phyloP scores from a whole-genome alignment of 2,797 vertebrate genomes.

The Cephalopachus bancanus region DNA sequence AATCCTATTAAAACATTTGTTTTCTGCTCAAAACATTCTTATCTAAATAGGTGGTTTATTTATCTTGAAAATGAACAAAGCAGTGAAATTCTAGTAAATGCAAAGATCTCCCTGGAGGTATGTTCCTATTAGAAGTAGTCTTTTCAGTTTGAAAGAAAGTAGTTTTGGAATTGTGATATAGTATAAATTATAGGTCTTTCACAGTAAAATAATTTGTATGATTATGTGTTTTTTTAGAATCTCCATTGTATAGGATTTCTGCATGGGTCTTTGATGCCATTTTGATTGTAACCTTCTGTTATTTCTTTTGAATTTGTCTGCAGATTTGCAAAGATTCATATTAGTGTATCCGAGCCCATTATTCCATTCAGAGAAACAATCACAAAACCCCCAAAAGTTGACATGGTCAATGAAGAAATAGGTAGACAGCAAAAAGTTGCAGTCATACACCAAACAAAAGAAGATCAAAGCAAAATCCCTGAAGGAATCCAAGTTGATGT shows the following conservation, averaged over 20 bases:
- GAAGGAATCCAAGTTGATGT: conserved; percentile 93
- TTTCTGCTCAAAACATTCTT: conserved; percentile 48
- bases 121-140: neutral
- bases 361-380: conserved; percentile 98
- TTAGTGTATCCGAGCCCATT: conserved; percentile 96
- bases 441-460: conserved; percentile 95
- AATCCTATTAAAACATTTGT: conserved; percentile 29
- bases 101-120: neutral
- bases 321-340: conserved; percentile 97
- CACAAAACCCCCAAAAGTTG: conserved; percentile 96
- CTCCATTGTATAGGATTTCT: neutral
- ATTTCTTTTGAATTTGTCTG: conserved; percentile 64
- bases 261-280: neutral
- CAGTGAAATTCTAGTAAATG: neutral
- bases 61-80: conserved; percentile 60
- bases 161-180: conserved; percentile 31
- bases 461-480: conserved; percentile 92
- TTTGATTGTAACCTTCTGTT: conserved; percentile 51
- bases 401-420: conserved; percentile 99
- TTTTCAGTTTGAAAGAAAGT: neutral
- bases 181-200: conserved; percentile 14
- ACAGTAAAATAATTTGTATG: neutral
- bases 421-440: conserved; percentile 97
- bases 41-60: conserved; percentile 35
- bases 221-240: conserved; percentile 1